Conservation (phyloP, 92 coral and sea anemone species). For the Anthopleura xanthogrammica region DNA sequence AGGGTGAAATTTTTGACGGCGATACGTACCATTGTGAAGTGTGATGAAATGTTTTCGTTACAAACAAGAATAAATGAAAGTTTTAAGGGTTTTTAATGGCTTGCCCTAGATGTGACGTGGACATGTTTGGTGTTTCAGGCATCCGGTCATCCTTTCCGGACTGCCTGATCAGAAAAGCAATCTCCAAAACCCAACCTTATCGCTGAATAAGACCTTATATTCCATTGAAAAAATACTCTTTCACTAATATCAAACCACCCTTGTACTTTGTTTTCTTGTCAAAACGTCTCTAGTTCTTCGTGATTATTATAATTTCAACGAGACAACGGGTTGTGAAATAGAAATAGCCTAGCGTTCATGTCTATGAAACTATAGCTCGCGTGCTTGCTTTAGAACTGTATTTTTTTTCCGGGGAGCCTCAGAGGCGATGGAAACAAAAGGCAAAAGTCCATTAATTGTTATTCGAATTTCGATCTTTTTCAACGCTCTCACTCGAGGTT, state of each 20-base stretch:
- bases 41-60: conserved; percentile 87
- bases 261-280: conserved; percentile 6
- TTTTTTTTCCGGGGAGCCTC: conserved; percentile 47
- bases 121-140: conserved; percentile 57
- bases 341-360: not conserved
- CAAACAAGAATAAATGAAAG: conserved; percentile 81
- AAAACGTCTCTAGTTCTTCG: not conserved
- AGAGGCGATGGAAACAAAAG: conserved; percentile 51
- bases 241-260: not conserved
- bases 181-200: conserved; percentile 14
- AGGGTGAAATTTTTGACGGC: conserved; percentile 48
- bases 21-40: conserved; percentile 62
- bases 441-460: conserved; percentile 65
- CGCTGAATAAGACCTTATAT: conserved; percentile 32
- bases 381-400: conserved; percentile 15
- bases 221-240: conserved; percentile 7
- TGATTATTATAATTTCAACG: not conserved
- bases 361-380: conserved; percentile 27
- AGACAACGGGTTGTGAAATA: not conserved
- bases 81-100: conserved; percentile 79
- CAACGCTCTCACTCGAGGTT: conserved; percentile 66
- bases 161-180: conserved; percentile 33
- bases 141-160: conserved; percentile 66
- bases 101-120: conserved; percentile 45
- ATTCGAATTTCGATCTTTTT: conserved; percentile 65